Evolutionary conservation across 1,140 invertebrate genomes (phyloP), one percentile per base, ranked within the genome.

Genomic region (Carcinoscorpius rotundicauda): DNA sequence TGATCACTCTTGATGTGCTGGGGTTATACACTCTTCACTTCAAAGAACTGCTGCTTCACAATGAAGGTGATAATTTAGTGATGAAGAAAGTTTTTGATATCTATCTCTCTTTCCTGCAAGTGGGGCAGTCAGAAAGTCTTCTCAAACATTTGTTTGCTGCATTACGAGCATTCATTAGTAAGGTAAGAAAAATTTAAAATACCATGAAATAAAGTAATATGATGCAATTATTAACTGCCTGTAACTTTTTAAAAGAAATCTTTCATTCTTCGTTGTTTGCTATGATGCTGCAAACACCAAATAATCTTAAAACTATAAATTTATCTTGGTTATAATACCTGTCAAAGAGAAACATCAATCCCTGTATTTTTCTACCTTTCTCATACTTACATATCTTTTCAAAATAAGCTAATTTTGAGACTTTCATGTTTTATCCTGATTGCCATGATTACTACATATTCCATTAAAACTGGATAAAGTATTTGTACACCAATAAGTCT

Each of bases 101-200:
- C 51, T 92, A 95, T 73, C 74, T 97, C n/a, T 83, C 85, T 4
- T 87, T 95, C 70, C 80, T 97, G 8, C 86, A 90, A 77, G 82
- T 89, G 49, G 88, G 91, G 4, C 93, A 97, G 74, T 94, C 92
- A 51, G 93, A 97, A 76, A 85, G 82, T 8, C 77, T 97, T 49
- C 86, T 92, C 70, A 88, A 89, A 70, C 92, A 97, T 74, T 84
- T 94, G 4, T 96, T 97, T 78, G 91, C 91, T 6, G 87, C 89
- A 0, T 77, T 97, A 49, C 82, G 93, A 71, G 86, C 89, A 1
- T 96, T 95, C 71, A 88, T 97, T 52, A 93, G 92, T 76, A 91
- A 94, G 60, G 66, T 68, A 59, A 6, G 58, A 49, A 5, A 55
- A 9, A 9, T 55, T 55, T n/a, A 55, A 9, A n/a, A 9, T 9